A percentile compares a stretch with the other conserved stretches of the same genome.
phyloP scores from a whole-genome alignment of 2,113 vertebrate species.

The Equus quagga region DNA sequence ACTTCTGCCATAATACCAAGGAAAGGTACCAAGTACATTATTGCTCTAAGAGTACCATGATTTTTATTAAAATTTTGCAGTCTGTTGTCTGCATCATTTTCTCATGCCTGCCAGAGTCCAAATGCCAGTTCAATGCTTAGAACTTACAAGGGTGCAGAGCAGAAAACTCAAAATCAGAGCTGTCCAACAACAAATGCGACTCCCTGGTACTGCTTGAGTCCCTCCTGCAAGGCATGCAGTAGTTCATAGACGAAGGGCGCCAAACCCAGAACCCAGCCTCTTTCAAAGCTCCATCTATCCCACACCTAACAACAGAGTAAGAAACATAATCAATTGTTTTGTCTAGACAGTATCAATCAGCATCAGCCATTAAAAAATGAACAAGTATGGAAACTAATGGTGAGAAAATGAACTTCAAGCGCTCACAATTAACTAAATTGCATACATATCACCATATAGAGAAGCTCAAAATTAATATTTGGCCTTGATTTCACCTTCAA shows the following conservation, averaged over 20 bases:
- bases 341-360: constrained; percentile 62
- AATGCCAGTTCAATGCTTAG: neutral
- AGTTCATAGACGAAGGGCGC: neutral
- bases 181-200: neutral
- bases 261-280: neutral
- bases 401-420: neutral
- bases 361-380: constrained; percentile 18
- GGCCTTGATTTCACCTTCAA: neutral
- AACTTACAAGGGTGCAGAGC: neutral
- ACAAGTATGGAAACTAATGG: neutral
- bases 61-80: neutral
- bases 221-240: neutral
- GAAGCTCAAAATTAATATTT: neutral
- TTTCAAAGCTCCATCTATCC: neutral
- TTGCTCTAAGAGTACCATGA: neutral
- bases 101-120: neutral
- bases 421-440: neutral
- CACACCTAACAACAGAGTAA: neutral
- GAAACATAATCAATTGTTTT: constrained; percentile 44
- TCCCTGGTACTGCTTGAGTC: neutral
- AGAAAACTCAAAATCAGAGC: neutral
- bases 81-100: neutral
- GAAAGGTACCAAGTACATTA: neutral
- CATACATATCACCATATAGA: neutral
- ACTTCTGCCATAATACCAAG: neutral